These are phyloP conservation scores for Mus musculus DNA, from an alignment of 2,113 vertebrate species.

Conservation along the genomic window DNA sequence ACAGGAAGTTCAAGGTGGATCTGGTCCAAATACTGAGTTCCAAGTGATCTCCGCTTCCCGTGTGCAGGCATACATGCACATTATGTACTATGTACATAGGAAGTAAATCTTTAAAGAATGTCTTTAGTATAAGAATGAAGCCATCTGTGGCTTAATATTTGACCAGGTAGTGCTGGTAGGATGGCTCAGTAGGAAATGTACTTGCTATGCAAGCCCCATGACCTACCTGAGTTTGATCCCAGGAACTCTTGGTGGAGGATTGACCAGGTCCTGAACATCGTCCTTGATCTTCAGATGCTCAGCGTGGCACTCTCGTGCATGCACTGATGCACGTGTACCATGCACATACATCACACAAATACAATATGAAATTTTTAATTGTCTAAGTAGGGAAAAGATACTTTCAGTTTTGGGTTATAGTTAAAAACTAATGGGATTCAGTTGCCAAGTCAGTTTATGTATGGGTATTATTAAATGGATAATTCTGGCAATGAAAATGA, in stretches of 20 bases:
- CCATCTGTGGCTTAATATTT: not conserved
- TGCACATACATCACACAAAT: not conserved
- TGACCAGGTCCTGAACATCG: not conserved
- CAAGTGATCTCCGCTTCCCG: too few species aligned
- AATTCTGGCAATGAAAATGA: conserved; percentile 3
- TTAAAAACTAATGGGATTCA: conserved; percentile 22
- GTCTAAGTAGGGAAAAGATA: not conserved
- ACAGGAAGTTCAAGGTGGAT: not conserved
- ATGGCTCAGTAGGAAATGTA: not conserved
- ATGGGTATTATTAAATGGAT: conserved; percentile 12
- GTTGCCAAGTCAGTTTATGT: not conserved
- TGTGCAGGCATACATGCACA: too few species aligned
- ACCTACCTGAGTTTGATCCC: not conserved
- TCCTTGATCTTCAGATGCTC: not conserved
- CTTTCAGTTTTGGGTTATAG: not conserved
- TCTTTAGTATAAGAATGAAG: not conserved
- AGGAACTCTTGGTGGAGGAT: not conserved
- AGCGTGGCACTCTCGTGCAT: not conserved
- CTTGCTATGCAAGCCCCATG: not conserved
- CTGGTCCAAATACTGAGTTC: not conserved
- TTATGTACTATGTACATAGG: too few species aligned
- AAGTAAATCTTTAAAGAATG: not conserved
- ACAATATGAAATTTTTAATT: not conserved
- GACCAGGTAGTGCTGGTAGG: not conserved
- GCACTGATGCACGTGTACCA: not conserved